Conservation (phyloP, 2,113 vertebrate species). For the Desmodus rotundus region DNA sequence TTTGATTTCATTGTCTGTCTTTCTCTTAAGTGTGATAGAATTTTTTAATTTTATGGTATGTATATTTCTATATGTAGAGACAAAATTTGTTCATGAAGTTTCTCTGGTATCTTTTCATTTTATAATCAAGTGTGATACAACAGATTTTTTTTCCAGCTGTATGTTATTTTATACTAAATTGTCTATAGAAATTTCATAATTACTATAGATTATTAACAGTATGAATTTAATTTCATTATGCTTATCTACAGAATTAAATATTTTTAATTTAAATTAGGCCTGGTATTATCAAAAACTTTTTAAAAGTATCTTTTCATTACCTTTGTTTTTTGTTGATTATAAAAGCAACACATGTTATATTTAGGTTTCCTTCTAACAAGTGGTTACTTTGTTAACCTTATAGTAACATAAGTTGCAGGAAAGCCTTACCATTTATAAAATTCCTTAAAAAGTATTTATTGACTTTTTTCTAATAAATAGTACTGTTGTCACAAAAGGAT, state of each 20-base stretch:
- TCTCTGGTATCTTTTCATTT: neutral
- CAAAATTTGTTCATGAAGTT: neutral
- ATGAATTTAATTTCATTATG: neutral
- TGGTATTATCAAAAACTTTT: neutral
- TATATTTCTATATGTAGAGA: slow-evolving; percentile 12
- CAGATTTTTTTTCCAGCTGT: neutral
- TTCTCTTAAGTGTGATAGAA: neutral
- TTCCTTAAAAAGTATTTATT: neutral
- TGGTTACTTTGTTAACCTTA: neutral
- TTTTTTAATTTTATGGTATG: neutral
- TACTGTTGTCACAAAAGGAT: neutral
- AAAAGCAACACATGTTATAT: neutral
- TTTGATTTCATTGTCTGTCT: neutral
- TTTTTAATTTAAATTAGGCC: neutral
- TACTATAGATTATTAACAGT: neutral
- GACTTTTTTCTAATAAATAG: neutral
- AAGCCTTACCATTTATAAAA: neutral
- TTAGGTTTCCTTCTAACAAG: neutral
- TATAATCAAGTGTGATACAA: neutral
- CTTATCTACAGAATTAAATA: neutral
- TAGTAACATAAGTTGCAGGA: neutral
- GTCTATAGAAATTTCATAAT: neutral
- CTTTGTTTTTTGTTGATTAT: neutral
- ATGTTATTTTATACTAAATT: neutral
- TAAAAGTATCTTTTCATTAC: neutral